These are phyloP conservation scores for Gymnoscopelus microlampas DNA, from an alignment of 2,797 vertebrate species.

Conservation along the genomic window DNA sequence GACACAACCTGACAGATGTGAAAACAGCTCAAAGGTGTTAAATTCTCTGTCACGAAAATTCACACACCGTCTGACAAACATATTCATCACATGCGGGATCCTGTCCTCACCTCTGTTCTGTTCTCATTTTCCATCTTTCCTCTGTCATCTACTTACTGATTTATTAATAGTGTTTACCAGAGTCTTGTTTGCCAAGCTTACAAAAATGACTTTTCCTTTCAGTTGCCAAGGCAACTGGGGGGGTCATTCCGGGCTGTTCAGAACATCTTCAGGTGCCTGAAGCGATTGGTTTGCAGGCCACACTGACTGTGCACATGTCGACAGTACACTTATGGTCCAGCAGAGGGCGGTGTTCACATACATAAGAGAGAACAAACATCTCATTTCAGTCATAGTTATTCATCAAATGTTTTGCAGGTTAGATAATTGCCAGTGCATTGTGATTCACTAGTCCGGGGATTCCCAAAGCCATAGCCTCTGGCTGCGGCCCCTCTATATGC, in stretches of 20 bases:
- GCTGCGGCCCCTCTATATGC: too few species aligned
- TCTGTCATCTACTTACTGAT: conserved; percentile 6
- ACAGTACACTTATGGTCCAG: conserved; percentile 27
- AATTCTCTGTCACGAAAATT: background rate
- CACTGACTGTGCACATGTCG: conserved; percentile 14
- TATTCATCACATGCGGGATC: background rate
- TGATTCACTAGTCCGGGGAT: background rate
- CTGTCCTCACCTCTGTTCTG: too few species aligned
- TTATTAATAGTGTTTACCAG: conserved; percentile 5
- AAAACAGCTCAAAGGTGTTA: background rate
- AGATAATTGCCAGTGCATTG: background rate
- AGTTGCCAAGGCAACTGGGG: conserved; percentile 56
- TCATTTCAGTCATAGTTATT: background rate
- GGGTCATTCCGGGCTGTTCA: conserved; percentile 25
- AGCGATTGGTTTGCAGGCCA: conserved; percentile 10
- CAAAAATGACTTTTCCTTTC: conserved; percentile 34
- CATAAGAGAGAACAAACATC: background rate
- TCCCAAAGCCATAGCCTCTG: too few species aligned
- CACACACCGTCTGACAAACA: background rate
- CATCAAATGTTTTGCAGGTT: background rate
- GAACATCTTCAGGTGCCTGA: conserved; percentile 36
- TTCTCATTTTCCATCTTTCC: background rate
- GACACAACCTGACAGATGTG: background rate
- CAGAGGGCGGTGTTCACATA: conserved; percentile 35
- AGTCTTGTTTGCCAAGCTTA: conserved; percentile 51